Evolutionary conservation across 2,797 vertebrate genomes (phyloP).

Genomic region (Syngnathus rostellatus): DNA sequence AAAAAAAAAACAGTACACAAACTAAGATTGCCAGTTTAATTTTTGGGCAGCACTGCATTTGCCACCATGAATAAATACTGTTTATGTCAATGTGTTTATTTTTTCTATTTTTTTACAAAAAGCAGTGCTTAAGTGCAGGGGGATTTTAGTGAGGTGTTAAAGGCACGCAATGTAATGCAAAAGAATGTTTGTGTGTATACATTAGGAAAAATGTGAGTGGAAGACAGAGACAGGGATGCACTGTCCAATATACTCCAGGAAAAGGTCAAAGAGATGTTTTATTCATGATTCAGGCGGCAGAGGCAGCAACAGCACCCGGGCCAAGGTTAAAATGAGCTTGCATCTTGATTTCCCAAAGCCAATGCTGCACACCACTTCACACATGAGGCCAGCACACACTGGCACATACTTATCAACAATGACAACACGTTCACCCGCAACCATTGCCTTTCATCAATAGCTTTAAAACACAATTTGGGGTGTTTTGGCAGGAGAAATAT

Average conservation of each 20-base stretch:
- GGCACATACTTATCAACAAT: constrained; percentile 50
- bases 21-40: not conserved
- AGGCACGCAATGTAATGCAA: constrained; percentile 20
- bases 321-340: constrained; percentile 69
- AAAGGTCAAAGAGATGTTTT: constrained; percentile 75
- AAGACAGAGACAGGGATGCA: constrained; percentile 55
- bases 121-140: not conserved
- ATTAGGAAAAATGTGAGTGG: constrained; percentile 46
- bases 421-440: constrained; percentile 26
- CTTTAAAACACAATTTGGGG: constrained; percentile 23
- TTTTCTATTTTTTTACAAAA: not conserved
- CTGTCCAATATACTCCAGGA: constrained; percentile 68
- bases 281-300: constrained; percentile 65
- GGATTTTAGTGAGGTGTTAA: not conserved
- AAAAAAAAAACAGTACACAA: constrained; percentile 8
- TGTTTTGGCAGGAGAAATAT: constrained; percentile 6
- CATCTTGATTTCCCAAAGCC: constrained; percentile 51
- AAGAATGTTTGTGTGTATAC: constrained; percentile 39
- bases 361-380: constrained; percentile 37
- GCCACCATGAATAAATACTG: constrained; percentile 4
- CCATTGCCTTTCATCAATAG: constrained; percentile 32
- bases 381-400: constrained; percentile 36
- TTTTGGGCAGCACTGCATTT: too few relatives aligned
- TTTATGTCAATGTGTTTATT: not conserved
- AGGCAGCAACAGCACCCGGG: constrained; percentile 48